Evolutionary conservation across 2,797 vertebrate species (phyloP), one percentile per base, ranked within the genome.

Genomic region (Dipus sagitta): DNA sequence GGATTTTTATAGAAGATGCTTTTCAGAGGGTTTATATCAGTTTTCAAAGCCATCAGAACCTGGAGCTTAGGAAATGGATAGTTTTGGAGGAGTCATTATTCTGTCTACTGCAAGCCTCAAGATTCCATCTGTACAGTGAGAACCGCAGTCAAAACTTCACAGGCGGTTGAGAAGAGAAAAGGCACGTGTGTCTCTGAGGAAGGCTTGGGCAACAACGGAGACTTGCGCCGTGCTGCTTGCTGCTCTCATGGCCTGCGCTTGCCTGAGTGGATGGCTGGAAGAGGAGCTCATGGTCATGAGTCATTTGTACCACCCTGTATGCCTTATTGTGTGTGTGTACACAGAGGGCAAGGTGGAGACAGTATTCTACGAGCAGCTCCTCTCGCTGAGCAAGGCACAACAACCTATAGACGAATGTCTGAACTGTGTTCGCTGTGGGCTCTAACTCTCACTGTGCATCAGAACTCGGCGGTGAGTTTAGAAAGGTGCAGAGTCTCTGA

Each of bases 21-120:
- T 83, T 92, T 54, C 34, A 60, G 88, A 71, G 30, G 24, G n/a
- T 42, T 91, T 80, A n/a, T 80, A 30, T 76, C 68, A 74, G 62
- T 81, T 93, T 92, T 91, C 54, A 84, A 67, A 94, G 47, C 20
- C 67, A 80, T 38, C 52, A 71, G 67, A 24, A 74, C 86, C 68
- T 86, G 58, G 28, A 15, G 38, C 82, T 86, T 78, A 74, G 58
- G 38, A 81, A 72, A 47, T 47, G 28, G 67, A 32, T 26, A n/a
- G 84, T 74, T 88, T 32, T 88, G 58, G 18, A 76, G 84, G 47
- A 52, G 38, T 65, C 15, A 52, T 68, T 77, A 80, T 81, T 84
- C 47, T 92, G 68, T 38, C 77, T 58, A 30, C 12, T 62, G 47
- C 14, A 17, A 47, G 58, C 34, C 24, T 38, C 54, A 65, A 62